Conservation (phyloP, 2,797 vertebrate species). For the Geotrypetes seraphini region DNA sequence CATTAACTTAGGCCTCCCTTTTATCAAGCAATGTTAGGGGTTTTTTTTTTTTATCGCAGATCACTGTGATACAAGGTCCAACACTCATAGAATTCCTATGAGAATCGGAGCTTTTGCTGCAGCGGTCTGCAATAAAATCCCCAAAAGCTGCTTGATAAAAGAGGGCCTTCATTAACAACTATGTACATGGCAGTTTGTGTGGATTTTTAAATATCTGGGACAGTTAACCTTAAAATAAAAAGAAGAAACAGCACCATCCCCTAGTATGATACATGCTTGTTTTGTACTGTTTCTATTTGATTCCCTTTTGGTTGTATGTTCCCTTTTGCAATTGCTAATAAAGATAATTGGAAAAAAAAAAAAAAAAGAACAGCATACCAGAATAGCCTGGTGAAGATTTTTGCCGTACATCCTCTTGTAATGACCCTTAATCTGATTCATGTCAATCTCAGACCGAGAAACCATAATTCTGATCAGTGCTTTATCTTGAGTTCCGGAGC, state of each 20-base stretch:
- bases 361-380: slow-evolving; percentile 57
- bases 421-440: slow-evolving; percentile 75
- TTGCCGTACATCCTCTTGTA: slow-evolving; percentile 67
- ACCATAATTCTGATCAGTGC: slow-evolving; percentile 79
- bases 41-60: no score
- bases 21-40: not conserved
- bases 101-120: no score
- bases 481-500: slow-evolving; percentile 62
- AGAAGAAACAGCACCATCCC: no score
- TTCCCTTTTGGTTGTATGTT: no score
- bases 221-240: not conserved
- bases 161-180: not conserved
- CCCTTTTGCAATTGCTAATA: no score
- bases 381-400: slow-evolving; percentile 73
- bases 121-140: no score
- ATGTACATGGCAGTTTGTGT: not conserved
- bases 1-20: not conserved
- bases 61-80: no score
- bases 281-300: no score
- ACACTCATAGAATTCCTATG: no score
- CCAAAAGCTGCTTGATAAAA: not conserved
- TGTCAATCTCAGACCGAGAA: slow-evolving; percentile 78
- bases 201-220: not conserved
- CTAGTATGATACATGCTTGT: no score
- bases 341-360: no score